Base-by-base conservation (phyloP, 2,888 invertebrate genomes). In the Leucophenga montana region DNA sequence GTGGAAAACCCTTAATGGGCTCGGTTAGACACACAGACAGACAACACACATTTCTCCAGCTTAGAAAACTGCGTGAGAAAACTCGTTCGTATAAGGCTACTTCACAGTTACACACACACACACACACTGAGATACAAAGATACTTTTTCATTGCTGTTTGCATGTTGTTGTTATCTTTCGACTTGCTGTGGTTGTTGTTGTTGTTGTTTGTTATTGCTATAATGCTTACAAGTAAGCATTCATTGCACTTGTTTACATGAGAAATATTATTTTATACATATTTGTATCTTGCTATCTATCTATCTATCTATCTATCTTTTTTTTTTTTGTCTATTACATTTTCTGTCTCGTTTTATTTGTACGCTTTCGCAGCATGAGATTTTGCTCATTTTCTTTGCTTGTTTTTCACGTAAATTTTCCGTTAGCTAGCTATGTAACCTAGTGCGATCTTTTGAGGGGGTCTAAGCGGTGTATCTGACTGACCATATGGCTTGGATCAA, bases 171-270 rank as follows among this genome's bases (percentile, higher is more conserved):
- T 72, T 72, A 78, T 79, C 79, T n/a, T 50, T 1, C 16, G n/a
- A 14, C 46, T 50, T 44, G 44, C 18, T 39, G 9, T 31, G 27
- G 33, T 61, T 18, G 16, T 39, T 67, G 39, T 54, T 64, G 69
- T 56, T 67, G 59, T 54, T 74, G 20, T 27, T 54, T 71, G 44
- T 22, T 73, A 67, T 59, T 67, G 78, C 71, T 72, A 2, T 1
- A 59, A 59, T 27, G 31, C 14, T 59, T n/a, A 39, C 61, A 22
- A 48, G n/a, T n/a, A n/a, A n/a, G 48, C 62, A 64, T 31, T 64
- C 20, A 27, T 74, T 81, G 81, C 81, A 81, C 81, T 81, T 81
- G 81, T 83, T 83, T 82, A 78, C 82, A 78, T 81, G 81, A 79
- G 80, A 83, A 81, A 77, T 73, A 27, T 18, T 50, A 50, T 50